These are phyloP conservation scores for Catostomus latipinnis DNA, from an alignment of 2,797 vertebrate genomes.

Conservation along the genomic window DNA sequence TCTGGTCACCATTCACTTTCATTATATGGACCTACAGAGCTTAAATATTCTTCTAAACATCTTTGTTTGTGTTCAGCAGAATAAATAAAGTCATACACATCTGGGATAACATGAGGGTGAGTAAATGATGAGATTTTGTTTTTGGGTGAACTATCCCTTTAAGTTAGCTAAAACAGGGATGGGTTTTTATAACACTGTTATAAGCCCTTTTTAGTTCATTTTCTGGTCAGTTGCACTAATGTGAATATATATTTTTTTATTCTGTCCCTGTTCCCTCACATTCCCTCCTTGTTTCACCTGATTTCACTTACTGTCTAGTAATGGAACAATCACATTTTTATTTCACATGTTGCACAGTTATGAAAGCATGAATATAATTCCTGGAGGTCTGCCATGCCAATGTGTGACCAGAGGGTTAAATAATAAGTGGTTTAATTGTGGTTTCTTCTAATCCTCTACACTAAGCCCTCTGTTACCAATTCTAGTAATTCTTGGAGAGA, in stretches of 20 bases:
- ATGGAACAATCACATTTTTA: background rate
- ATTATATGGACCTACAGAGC: too few species aligned
- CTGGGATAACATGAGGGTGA: too few species aligned
- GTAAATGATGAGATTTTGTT: too few species aligned
- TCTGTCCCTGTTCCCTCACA: background rate
- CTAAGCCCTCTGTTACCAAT: background rate
- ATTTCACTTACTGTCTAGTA: background rate
- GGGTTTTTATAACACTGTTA: too few species aligned
- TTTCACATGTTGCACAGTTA: background rate
- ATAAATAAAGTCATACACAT: too few species aligned
- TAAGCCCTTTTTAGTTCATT: background rate
- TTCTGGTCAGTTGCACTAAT: background rate
- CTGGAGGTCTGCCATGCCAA: background rate
- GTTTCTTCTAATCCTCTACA: slow-evolving; percentile 6
- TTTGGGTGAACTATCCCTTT: too few species aligned
- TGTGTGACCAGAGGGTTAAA: background rate
- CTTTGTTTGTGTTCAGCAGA: too few species aligned
- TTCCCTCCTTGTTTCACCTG: background rate
- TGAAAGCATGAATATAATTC: background rate
- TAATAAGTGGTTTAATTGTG: background rate
- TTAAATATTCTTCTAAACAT: too few species aligned
- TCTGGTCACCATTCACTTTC: too few species aligned
- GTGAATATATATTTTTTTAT: background rate
- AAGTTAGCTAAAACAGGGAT: too few species aligned
- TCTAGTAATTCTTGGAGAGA: slow-evolving; percentile 1